Conservation (phyloP, 2,888 invertebrate species). For the Serrognathus titanus region DNA sequence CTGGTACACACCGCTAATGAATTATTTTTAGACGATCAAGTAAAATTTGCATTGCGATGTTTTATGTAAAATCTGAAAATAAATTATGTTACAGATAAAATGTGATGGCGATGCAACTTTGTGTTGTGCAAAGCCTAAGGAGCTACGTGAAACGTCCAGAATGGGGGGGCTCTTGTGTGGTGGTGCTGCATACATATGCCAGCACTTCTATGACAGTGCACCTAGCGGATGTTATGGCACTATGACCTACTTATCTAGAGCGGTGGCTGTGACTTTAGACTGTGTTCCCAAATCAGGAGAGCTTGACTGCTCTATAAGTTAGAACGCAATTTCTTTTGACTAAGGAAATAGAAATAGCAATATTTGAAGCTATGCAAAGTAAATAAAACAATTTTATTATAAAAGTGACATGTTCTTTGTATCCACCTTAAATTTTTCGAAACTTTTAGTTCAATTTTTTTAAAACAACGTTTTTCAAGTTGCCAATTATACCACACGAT, state of each 20-base stretch:
- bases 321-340: constrained; percentile 29
- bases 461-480: too few relatives aligned
- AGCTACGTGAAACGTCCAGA: constrained; percentile 56
- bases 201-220: constrained; percentile 96
- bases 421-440: too few relatives aligned
- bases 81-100: constrained; percentile 60
- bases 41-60: constrained; percentile 41
- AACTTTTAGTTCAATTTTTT: too few relatives aligned
- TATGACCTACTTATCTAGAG: constrained; percentile 92
- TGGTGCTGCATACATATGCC: constrained; percentile 93
- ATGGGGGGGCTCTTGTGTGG: constrained; percentile 75
- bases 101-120: constrained; percentile 88
- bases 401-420: too few relatives aligned
- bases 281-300: constrained; percentile 74
- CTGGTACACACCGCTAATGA: constrained; percentile 92
- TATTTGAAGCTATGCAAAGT: too few relatives aligned
- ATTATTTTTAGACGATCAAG: constrained; percentile 94
- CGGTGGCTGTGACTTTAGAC: constrained; percentile 71
- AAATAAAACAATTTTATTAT: too few relatives aligned
- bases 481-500: too few relatives aligned
- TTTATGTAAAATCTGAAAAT: background rate
- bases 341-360: too few relatives aligned
- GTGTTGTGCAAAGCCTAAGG: constrained; percentile 82
- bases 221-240: constrained; percentile 97
- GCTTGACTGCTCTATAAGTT: constrained; percentile 76